Base-by-base conservation (phyloP, 2,797 vertebrate species). In the Bufotes viridis region DNA sequence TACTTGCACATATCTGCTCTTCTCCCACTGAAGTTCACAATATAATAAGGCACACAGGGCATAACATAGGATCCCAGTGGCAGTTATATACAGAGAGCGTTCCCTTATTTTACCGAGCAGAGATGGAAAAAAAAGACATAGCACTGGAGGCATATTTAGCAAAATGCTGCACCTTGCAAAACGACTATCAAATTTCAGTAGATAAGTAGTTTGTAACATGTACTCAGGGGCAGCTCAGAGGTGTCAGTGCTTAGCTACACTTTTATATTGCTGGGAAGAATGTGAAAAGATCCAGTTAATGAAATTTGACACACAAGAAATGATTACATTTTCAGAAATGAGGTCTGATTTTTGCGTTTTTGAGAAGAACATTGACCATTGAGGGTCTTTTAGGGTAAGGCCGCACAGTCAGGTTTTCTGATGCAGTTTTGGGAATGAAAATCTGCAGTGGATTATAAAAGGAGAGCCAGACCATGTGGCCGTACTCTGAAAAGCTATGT, bases 151-250 rank as follows among this genome's bases (percentile, higher is more conserved):
- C 12, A 7, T 12, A 76, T 49, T 78, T 55, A 55, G 13, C 22
- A 78, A 78, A 78, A 78, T 53, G 74, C 74, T 78, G 74, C 74
- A n/a, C n/a, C 20, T n/a, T 51, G 49, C 42, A 76, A 51, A 76
- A 51, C 12, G 34, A 49, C 1, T 74, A 78, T 55, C 51, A 14
- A 24, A 14, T 78, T 78, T 78, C 12, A 7, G 49, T 24, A 24
- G 75, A 24, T 53, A 26, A 51, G 75, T 14, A 78, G 1, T 55
- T n/a, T 78, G 22, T 24, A n/a, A n/a, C 18, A 6, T 22, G 20
- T 75, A 55, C 51, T 78, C 49, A 15, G 22, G 49, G 74, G 42
- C 74, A n/a, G 75, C 75, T 12, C 75, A 2, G 42, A 42, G 51
- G 49, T 55, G 6, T 78, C 75, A 78, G 51, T 14, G 75, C 75